Evolutionary conservation across 53 echinoderm and acorn worm species (phyloP).

Genomic region (Henricia sp.): DNA sequence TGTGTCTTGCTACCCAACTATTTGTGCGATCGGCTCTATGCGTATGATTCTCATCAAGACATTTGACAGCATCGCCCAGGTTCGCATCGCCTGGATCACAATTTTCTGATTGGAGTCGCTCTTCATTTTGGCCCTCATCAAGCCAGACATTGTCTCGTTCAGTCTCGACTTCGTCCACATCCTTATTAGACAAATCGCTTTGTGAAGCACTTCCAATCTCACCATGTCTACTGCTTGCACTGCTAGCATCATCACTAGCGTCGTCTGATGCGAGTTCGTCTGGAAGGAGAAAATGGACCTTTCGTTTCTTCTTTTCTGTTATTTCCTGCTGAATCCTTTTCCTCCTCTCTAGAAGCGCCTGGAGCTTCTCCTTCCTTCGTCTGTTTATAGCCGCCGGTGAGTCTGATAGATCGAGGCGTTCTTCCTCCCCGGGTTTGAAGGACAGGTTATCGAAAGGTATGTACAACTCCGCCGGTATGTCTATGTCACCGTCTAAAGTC

Average conservation of each 20-base stretch:
- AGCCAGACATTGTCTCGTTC: neutral
- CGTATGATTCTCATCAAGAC: neutral
- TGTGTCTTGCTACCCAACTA: slow-evolving; percentile 18
- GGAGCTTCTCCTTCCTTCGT: slow-evolving; percentile 57
- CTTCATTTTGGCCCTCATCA: too few relatives aligned
- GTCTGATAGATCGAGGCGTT: slow-evolving; percentile 13
- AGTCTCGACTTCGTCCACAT: neutral
- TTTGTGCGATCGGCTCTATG: slow-evolving; percentile 3
- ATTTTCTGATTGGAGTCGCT: neutral
- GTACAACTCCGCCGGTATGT: slow-evolving; percentile 55
- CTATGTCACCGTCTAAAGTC: slow-evolving; percentile 64
- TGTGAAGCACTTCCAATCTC: slow-evolving; percentile 10
- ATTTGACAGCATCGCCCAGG: neutral
- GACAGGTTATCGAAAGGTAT: slow-evolving; percentile 56
- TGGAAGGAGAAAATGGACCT: slow-evolving; percentile 61
- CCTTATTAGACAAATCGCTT: neutral
- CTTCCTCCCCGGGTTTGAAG: slow-evolving; percentile 15
- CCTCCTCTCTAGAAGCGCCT: slow-evolving; percentile 63
- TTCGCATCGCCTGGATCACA: neutral
- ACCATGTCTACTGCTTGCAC: neutral
- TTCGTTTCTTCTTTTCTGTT: slow-evolving; percentile 53
- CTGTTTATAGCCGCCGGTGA: slow-evolving; percentile 56
- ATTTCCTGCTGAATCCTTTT: slow-evolving; percentile 47
- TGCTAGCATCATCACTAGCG: neutral
- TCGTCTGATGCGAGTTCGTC: slow-evolving; percentile 28